Evolutionary conservation across 2,888 invertebrate species (phyloP), one percentile per base, ranked within the genome.

Genomic region (Megaustenia siamemsis): DNA sequence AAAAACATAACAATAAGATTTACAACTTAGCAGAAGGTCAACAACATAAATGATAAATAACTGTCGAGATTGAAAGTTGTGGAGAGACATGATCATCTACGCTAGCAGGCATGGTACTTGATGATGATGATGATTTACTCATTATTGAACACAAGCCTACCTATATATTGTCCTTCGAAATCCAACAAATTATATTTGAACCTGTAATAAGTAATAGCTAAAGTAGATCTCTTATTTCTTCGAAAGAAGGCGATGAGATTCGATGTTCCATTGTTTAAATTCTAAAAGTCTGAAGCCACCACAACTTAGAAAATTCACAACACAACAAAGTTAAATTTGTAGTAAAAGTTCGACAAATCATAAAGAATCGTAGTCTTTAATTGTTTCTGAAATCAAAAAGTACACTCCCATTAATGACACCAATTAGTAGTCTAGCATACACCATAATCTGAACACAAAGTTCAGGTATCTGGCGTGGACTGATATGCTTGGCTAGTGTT

Each of bases 181-280:
- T n/a, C n/a, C n/a, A n/a, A n/a, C n/a, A n/a, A n/a, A n/a, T n/a
- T n/a, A n/a, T 45, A 45, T 45, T 45, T 45, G 45, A 6, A 45
- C 12, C 45, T 45, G 45, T 45, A 45, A 45, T 45, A 10, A 45
- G 45, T n/a, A n/a, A n/a, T 32, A 63, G 21, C 32, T 60, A 63
- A 32, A 63, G 12, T 32, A 63, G 32, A 32, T 32, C 63, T 32
- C 15, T 63, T 6, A 12, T 12, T 63, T 63, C 32, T 63, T 5
- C 28, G 12, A 28, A 15, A 8, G 8, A 28, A 12, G 28, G 15
- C 32, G 32, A 32, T 12, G n/a, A 71, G 43, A 71, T 71, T 45
- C 6, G 43, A n/a, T 71, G n/a, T 71, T 71, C 45, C 71, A 71
- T 43, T 45, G n/a, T 71, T 15, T 63, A n/a, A n/a, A n/a, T 15